phyloP scores from a whole-genome alignment of 1,140 invertebrate species.

The Hylaeus anthracinus region DNA sequence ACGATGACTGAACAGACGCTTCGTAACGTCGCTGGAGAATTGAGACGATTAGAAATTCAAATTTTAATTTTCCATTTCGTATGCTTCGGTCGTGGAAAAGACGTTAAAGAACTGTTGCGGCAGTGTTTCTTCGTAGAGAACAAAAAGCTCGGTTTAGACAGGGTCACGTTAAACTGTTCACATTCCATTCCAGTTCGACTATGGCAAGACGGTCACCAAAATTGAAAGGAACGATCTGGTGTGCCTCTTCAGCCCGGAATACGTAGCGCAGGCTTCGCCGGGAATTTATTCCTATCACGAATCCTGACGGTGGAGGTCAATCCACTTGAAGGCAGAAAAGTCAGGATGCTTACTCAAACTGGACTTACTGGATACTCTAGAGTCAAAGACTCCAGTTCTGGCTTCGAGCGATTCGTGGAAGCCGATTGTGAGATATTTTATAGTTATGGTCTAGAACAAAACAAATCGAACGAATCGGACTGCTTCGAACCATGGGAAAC shows the following conservation, averaged over 20 bases:
- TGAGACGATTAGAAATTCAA: neutral
- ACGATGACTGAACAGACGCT: neutral
- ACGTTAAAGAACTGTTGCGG: neutral
- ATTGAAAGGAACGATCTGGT: conserved; percentile 20
- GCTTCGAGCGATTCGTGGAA: conserved; percentile 33
- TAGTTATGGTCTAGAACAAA: conserved; percentile 23
- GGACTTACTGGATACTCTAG: conserved; percentile 44
- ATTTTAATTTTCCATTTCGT: neutral
- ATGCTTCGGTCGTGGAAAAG: neutral
- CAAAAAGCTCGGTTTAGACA: neutral
- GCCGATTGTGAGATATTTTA: conserved; percentile 43
- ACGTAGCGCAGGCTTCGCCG: neutral
- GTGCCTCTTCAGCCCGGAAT: neutral
- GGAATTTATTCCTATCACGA: conserved; percentile 62
- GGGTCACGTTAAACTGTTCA: neutral
- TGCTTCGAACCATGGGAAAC: conserved; percentile 17
- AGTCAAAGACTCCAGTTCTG: conserved; percentile 14
- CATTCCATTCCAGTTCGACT: neutral
- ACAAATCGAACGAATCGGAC: conserved; percentile 36
- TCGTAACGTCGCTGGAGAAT: neutral
- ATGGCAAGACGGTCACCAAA: neutral
- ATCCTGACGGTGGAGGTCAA: conserved; percentile 42
- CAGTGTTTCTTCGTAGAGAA: neutral
- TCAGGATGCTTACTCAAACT: conserved; percentile 52
- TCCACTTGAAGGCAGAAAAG: conserved; percentile 41